Evolutionary conservation across 2,113 vertebrate species (phyloP).

Genomic region (Heterocephalus glaber): DNA sequence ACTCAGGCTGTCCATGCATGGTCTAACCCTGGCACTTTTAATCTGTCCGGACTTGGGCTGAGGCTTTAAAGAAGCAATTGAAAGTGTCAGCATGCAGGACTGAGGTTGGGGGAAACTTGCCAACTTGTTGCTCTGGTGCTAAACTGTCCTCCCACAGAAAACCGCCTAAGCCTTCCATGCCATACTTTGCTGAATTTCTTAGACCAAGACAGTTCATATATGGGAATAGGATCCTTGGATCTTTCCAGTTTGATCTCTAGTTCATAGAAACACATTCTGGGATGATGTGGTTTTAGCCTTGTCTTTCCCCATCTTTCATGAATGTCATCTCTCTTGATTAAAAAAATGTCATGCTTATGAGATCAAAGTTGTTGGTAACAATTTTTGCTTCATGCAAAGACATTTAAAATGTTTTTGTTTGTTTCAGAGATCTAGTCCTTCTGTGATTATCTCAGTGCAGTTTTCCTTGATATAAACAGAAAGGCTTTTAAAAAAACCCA

Average conservation of each 20-base stretch:
- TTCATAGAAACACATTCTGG: background rate
- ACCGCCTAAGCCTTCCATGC: background rate
- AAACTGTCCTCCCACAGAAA: background rate
- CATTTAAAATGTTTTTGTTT: conserved; percentile 56
- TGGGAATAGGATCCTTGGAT: background rate
- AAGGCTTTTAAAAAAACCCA: conserved; percentile 25
- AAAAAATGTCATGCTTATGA: conserved; percentile 8
- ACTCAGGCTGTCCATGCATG: background rate
- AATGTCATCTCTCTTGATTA: background rate
- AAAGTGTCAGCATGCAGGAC: conserved; percentile 32
- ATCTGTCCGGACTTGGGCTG: background rate
- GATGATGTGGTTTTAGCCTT: conserved; percentile 11
- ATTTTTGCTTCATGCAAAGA: conserved; percentile 47
- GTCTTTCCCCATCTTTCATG: background rate
- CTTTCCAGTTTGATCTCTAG: background rate
- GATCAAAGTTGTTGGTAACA: conserved; percentile 47
- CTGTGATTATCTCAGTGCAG: conserved; percentile 53
- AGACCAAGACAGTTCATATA: background rate
- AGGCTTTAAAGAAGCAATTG: conserved; percentile 1
- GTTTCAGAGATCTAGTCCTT: conserved; percentile 34
- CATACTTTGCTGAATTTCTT: background rate
- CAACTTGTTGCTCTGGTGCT: background rate
- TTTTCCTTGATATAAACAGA: conserved; percentile 68
- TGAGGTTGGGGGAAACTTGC: conserved; percentile 2
- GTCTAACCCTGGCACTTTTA: background rate